A percentile compares a stretch with the other conserved stretches of the same genome.
Evolutionary conservation across 2,113 vertebrate genomes (phyloP).

Genomic region (Penelope pileata): DNA sequence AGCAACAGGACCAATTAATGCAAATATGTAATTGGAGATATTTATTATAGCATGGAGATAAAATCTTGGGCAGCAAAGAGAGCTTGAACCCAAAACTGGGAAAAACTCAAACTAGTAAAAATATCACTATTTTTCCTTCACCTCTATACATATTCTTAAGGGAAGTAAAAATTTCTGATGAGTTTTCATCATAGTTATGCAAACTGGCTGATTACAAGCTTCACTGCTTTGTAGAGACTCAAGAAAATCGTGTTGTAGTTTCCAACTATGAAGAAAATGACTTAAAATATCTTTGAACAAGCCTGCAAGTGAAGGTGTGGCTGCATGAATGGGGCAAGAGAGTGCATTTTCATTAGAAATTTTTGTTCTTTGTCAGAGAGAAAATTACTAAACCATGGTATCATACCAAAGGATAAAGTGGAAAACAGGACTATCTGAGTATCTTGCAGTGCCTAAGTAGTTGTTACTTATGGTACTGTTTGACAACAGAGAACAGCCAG

Average conservation of each 20-base stretch:
- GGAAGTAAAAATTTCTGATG: neutral
- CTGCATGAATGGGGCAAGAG: neutral
- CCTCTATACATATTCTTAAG: accelerated
- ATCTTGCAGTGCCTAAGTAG: neutral
- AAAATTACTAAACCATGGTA: neutral
- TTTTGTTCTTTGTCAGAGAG: neutral
- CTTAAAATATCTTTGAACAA: neutral
- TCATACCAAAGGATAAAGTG: neutral
- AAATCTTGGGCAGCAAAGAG: neutral
- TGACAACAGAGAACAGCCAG: constrained; percentile 4
- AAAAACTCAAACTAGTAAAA: too few relatives aligned
- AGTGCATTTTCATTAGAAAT: neutral
- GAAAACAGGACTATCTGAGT: neutral
- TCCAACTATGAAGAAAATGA: neutral
- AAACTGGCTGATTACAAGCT: neutral
- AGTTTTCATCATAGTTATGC: neutral
- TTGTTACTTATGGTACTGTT: neutral
- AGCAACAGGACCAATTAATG: neutral
- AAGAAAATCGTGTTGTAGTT: neutral
- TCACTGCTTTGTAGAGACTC: neutral
- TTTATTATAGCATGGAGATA: neutral
- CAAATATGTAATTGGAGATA: neutral
- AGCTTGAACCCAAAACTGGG: too few relatives aligned
- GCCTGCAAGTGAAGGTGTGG: neutral
- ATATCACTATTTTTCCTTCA: too few relatives aligned